Evolutionary conservation across 2,113 vertebrate genomes (phyloP), one percentile per base, ranked within the genome.

Genomic region (Mionectes macconnelli): DNA sequence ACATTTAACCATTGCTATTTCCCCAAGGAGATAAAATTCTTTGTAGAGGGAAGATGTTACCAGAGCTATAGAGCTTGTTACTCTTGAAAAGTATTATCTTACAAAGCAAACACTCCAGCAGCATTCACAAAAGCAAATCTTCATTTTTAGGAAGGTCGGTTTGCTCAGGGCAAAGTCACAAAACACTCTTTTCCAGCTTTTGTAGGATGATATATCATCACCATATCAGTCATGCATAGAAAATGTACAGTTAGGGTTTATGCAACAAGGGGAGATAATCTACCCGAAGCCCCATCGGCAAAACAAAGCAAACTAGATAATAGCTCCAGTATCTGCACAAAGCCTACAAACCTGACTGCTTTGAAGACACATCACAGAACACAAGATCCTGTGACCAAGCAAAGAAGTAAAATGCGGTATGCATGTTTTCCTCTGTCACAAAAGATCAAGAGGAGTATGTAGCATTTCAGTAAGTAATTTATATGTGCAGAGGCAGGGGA

Each of bases 81-180:
- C 85, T 96, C 87, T 90, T 86, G 96, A 88, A 95, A 92, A 89
- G 62, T 91, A 96, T 94, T 90, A 85, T 90, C 66, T 94, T 94
- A 89, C 85, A 94, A 92, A 96, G 79, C 28, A 93, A 90, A 78
- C 47, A 72, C 64, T 85, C 60, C 83, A 75, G 68, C 73, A 78
- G 45, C 66, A 89, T 87, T 96, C 91, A 78, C 45, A 64, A 81
- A 94, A 42, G 73, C 5, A 9, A 89, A 68, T 40, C 47, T 60
- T 92, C 63, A 30, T 42, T 78, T 84, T 93, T 64, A 89, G 63
- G 88, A 97, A 97, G 78, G 94, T 96, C 92, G 91, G 63, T 87
- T 91, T 87, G 77, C 95, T 96, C 53, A 86, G 52, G 78, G 80
- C 86, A 96, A 97, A 97, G 84, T 96, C 92, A 87, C 42, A 78